phyloP scores from a whole-genome alignment of 2,797 vertebrate species.

The Leucoraja ocellata region DNA sequence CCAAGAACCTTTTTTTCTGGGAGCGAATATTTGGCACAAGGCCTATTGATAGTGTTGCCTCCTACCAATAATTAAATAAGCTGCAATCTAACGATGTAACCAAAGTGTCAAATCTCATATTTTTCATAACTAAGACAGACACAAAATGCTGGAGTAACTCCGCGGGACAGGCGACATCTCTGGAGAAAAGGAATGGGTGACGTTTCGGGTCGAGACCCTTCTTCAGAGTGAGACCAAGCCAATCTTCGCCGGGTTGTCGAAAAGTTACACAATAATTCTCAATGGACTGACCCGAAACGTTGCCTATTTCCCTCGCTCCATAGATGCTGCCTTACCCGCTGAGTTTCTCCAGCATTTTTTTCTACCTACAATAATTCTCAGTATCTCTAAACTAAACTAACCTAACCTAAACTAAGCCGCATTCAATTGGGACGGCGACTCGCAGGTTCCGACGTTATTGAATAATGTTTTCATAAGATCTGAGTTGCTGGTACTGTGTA shows the following conservation, averaged over 20 bases:
- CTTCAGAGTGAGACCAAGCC: background rate
- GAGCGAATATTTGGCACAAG: too few relatives aligned
- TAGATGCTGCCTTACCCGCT: too few relatives aligned
- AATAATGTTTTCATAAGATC: background rate
- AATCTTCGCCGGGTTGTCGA: background rate
- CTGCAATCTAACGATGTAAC: background rate
- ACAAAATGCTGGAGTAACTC: too few relatives aligned
- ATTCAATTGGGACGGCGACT: background rate
- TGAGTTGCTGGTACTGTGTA: background rate
- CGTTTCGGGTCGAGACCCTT: too few relatives aligned
- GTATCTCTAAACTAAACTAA: too few relatives aligned
- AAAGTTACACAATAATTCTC: background rate
- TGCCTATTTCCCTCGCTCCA: too few relatives aligned
- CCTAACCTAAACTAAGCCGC: too few relatives aligned
- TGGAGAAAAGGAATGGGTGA: too few relatives aligned
- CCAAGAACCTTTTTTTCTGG: too few relatives aligned
- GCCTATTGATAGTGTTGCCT: background rate
- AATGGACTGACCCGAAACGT: background rate
- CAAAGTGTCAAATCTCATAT: background rate
- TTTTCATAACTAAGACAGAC: too few relatives aligned
- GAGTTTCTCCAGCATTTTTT: too few relatives aligned
- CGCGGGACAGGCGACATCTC: too few relatives aligned
- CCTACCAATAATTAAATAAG: background rate
- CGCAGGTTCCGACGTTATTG: background rate
- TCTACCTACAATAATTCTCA: background rate